Conservation (phyloP, 2,113 vertebrate genomes). For the Hippocampus guttulatus region DNA sequence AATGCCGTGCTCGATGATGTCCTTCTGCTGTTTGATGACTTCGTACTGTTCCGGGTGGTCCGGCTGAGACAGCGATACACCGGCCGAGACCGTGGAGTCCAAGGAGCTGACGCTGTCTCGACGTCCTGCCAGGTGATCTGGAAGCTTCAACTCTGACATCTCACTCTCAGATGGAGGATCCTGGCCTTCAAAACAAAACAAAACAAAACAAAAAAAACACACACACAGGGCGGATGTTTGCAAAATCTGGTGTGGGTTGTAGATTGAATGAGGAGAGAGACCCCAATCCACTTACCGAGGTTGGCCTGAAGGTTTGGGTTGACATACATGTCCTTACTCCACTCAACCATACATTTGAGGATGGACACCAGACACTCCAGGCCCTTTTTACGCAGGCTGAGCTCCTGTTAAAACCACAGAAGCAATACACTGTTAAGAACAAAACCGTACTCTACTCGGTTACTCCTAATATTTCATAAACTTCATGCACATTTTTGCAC, state of each 20-base stretch:
- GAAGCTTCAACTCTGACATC: slow-evolving; percentile 77
- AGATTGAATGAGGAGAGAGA: background rate
- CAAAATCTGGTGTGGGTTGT: background rate
- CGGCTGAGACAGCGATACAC: slow-evolving; percentile 70
- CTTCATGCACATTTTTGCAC: background rate
- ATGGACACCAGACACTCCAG: slow-evolving; percentile 96
- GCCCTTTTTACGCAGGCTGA: slow-evolving; percentile 95
- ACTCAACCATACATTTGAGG: slow-evolving; percentile 98
- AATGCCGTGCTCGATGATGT: slow-evolving; percentile 96
- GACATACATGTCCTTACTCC: slow-evolving; percentile 97
- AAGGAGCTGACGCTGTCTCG: slow-evolving; percentile 88
- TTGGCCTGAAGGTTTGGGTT: slow-evolving; percentile 92
- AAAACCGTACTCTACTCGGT: background rate
- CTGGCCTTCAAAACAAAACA: slow-evolving; percentile 72
- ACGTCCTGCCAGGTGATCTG: slow-evolving; percentile 75
- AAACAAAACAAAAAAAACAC: too few relatives aligned
- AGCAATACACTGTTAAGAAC: background rate
- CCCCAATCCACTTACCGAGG: slow-evolving; percentile 77
- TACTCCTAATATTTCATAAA: background rate
- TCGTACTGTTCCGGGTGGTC: slow-evolving; percentile 96
- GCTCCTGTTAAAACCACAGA: slow-evolving; percentile 72
- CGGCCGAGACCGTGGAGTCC: slow-evolving; percentile 87
- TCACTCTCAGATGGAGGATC: slow-evolving; percentile 83
- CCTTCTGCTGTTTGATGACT: slow-evolving; percentile 98
- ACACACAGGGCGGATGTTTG: background rate